Conservation (phyloP, 2,113 vertebrate genomes). For the Anhinga anhinga region DNA sequence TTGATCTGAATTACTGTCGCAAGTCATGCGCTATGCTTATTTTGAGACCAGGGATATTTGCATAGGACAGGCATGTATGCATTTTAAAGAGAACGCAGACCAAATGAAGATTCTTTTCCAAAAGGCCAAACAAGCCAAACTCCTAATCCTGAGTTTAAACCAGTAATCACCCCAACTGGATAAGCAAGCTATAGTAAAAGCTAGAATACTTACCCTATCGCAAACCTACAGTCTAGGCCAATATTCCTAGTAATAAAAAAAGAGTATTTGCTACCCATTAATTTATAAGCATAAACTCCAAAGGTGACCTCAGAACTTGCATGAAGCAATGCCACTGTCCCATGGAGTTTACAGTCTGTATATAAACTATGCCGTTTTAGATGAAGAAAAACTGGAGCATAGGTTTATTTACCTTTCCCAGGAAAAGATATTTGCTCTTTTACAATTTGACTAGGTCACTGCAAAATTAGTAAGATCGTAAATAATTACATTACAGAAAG, state of each 20-base stretch:
- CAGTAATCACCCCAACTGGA: neutral
- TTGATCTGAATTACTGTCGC: fast-evolving
- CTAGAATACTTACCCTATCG: neutral
- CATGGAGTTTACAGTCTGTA: neutral
- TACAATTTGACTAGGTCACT: neutral
- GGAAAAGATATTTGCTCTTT: neutral
- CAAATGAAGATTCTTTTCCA: neutral
- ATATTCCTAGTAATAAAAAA: neutral
- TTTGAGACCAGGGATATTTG: neutral
- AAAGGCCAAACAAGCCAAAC: neutral
- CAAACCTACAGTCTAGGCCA: neutral
- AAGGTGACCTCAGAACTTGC: neutral
- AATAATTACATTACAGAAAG: neutral
- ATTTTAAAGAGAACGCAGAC: neutral
- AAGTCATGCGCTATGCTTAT: neutral
- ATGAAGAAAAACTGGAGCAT: neutral
- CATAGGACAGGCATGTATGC: neutral
- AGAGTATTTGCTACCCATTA: neutral
- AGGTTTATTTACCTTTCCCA: neutral
- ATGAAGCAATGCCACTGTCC: neutral
- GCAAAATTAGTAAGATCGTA: neutral
- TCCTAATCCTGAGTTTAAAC: neutral
- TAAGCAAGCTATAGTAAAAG: neutral
- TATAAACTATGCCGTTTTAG: neutral
- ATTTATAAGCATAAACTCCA: neutral